Conservation (phyloP, 2,113 vertebrate genomes). For the Heteronetta atricapilla region DNA sequence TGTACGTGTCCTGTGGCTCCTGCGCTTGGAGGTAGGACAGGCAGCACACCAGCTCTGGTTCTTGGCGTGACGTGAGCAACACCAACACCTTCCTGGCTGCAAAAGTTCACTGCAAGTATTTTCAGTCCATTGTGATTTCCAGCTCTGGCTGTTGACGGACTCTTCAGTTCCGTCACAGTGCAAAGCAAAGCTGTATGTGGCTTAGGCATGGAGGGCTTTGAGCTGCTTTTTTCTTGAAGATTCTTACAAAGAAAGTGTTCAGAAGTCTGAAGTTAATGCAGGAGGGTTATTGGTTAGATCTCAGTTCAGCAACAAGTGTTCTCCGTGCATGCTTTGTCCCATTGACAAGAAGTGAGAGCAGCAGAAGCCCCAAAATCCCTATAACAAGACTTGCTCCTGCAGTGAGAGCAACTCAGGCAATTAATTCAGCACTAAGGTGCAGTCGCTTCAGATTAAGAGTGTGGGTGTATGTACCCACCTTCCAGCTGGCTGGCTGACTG, state of each 20-base stretch:
- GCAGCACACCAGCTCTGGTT: background rate
- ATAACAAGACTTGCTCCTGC: background rate
- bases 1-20: background rate
- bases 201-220: background rate
- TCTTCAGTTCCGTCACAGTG: fast-evolving
- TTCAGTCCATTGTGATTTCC: background rate
- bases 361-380: fast-evolving
- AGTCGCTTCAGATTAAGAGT: background rate
- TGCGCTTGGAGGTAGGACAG: background rate
- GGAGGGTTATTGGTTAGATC: background rate
- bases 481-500: constrained; percentile 23
- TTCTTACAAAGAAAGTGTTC: background rate
- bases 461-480: background rate
- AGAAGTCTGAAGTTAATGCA: background rate
- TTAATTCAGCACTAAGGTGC: background rate
- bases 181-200: fast-evolving
- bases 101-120: background rate
- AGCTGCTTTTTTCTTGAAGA: background rate
- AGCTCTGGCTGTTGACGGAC: background rate
- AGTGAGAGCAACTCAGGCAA: background rate
- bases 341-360: background rate
- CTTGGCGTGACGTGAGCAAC: background rate
- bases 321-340: background rate
- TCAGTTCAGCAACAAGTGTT: background rate
- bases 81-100: background rate